Conservation (phyloP, 2,888 invertebrate species). For the Cremastobaeus sp. region DNA sequence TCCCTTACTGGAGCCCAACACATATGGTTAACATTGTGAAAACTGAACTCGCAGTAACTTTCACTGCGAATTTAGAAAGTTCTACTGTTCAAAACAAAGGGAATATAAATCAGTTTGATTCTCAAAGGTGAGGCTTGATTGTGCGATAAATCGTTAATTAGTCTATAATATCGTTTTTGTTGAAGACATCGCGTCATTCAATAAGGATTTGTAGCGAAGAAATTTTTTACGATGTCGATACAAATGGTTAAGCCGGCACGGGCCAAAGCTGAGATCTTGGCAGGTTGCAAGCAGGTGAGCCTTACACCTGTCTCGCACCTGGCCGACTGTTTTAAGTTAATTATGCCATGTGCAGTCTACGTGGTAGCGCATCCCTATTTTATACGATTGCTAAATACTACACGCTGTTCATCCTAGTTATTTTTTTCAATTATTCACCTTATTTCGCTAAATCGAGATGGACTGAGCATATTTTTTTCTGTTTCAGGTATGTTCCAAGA, state of each 20-base stretch:
- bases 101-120: no score
- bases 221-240: conserved; percentile 50
- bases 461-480: no score
- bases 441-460: no score
- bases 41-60: no score
- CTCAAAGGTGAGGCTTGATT: no score
- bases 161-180: conserved; percentile 31
- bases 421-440: no score
- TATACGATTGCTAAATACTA: no score
- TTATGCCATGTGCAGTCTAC: conserved; percentile 55
- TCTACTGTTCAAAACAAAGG: no score
- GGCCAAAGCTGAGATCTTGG: conserved; percentile 63
- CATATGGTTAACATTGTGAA: no score
- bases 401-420: not conserved
- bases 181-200: conserved; percentile 5
- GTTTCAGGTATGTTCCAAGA: no score
- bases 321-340: conserved; percentile 59
- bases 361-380: conserved; percentile 19
- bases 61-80: no score
- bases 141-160: conserved; percentile 38
- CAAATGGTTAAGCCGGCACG: conserved; percentile 73
- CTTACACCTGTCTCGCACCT: conserved; percentile 75
- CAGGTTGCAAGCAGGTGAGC: conserved; percentile 76
- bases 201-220: conserved; percentile 34
- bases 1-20: no score